Conservation (phyloP, 2,888 invertebrate species). For the Reticulitermes lucifugus region DNA sequence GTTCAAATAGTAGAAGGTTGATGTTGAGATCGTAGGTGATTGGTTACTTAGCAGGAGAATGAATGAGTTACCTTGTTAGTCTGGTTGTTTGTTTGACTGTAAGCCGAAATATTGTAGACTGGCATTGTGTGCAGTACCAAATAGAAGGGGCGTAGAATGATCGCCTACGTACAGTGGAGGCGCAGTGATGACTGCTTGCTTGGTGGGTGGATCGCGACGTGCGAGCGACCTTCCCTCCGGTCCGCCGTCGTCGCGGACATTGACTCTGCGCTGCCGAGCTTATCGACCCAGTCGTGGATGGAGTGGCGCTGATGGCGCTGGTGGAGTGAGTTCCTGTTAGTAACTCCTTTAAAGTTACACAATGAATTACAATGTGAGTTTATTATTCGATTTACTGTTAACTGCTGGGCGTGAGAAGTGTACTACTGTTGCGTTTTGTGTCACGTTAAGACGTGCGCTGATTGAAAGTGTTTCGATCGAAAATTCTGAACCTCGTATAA, state of each 20-base stretch:
- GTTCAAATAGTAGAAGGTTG: too few relatives aligned
- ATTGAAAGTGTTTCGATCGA: too few relatives aligned
- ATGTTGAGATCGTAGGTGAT: too few relatives aligned
- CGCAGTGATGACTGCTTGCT: neutral
- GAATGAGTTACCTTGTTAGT: too few relatives aligned
- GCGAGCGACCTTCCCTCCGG: neutral
- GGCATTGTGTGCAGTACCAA: too few relatives aligned
- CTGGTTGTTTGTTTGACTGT: too few relatives aligned
- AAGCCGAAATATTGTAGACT: too few relatives aligned
- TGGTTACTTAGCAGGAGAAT: too few relatives aligned
- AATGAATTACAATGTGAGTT: conserved; percentile 4
- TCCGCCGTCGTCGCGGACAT: neutral
- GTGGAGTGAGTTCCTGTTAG: neutral
- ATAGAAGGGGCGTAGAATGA: too few relatives aligned
- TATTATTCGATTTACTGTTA: conserved; percentile 9
- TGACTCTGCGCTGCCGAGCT: neutral
- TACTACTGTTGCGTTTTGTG: neutral
- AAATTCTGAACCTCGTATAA: too few relatives aligned
- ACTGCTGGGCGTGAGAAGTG: conserved; percentile 4
- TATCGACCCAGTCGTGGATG: neutral
- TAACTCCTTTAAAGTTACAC: neutral
- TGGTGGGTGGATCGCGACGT: neutral
- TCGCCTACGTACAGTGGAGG: neutral
- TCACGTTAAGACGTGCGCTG: too few relatives aligned
- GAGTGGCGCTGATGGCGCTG: neutral